These are phyloP conservation scores for Carlito syrichta DNA, from an alignment of 2,113 vertebrate species.

Conservation along the genomic window DNA sequence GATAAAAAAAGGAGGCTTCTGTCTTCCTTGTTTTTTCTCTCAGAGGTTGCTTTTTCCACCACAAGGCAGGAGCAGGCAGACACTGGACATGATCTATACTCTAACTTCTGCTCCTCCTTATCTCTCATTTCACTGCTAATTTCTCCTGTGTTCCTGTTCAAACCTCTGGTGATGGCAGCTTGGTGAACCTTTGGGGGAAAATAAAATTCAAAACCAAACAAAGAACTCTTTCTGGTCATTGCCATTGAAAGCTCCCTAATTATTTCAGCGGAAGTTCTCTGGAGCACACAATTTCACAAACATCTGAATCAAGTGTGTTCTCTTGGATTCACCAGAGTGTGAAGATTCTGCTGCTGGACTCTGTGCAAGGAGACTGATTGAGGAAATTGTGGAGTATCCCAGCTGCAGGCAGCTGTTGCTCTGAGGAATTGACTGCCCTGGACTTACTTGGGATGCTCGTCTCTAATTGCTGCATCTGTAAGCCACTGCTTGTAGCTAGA, in stretches of 20 bases:
- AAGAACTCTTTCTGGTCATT: not conserved
- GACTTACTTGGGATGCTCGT: not conserved
- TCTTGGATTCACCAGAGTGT: not conserved
- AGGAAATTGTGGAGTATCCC: not conserved
- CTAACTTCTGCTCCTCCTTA: not conserved
- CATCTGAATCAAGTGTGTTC: not conserved
- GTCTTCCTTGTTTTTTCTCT: not conserved
- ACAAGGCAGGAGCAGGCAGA: not conserved
- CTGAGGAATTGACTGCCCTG: not conserved
- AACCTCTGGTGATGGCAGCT: not conserved
- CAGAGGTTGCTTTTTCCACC: not conserved
- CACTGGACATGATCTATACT: not conserved
- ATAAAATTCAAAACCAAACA: not conserved
- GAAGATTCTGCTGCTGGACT: not conserved
- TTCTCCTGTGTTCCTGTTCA: not conserved
- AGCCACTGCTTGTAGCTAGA: not conserved
- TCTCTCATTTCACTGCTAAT: no score
- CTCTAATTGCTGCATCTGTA: not conserved
- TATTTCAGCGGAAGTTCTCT: not conserved
- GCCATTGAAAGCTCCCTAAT: not conserved
- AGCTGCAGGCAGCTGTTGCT: rapidly evolving
- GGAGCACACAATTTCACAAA: not conserved
- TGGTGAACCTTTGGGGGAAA: not conserved
- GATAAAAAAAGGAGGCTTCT: not conserved
- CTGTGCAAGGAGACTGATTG: not conserved